Conservation (phyloP, 2,113 vertebrate genomes). For the Hypanus sabinus region DNA sequence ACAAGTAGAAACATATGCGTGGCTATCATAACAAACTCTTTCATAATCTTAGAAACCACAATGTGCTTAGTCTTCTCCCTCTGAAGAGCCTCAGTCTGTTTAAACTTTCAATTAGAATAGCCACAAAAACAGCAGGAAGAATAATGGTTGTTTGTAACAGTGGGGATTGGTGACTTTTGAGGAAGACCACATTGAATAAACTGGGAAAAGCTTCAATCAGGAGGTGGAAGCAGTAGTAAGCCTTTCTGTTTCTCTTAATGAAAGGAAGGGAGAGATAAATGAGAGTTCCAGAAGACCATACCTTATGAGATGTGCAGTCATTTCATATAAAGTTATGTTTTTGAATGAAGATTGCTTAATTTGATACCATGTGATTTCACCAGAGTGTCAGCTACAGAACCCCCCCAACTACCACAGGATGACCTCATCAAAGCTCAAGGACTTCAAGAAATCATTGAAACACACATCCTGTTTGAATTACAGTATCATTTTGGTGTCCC, state of each 20-base stretch:
- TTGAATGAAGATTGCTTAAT: background rate
- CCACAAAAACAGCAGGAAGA: background rate
- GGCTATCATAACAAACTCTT: background rate
- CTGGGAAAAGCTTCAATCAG: slow-evolving; percentile 1
- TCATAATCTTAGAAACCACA: background rate
- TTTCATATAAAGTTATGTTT: background rate
- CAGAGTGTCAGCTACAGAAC: slow-evolving; percentile 10
- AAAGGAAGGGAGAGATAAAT: background rate
- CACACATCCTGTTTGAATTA: slow-evolving; percentile 32
- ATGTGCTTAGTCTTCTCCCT: background rate
- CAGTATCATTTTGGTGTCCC: slow-evolving; percentile 33
- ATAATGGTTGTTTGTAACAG: background rate
- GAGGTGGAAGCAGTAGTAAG: background rate
- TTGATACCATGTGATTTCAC: background rate
- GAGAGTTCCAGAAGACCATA: background rate
- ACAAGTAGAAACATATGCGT: background rate
- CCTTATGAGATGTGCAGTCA: background rate
- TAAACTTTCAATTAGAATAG: background rate
- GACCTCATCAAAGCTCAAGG: slow-evolving; percentile 22
- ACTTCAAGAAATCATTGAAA: slow-evolving; percentile 9
- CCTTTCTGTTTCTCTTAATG: slow-evolving; percentile 5
- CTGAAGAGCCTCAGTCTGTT: background rate
- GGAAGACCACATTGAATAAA: background rate
- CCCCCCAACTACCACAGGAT: background rate
- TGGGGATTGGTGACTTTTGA: background rate